phyloP scores from a whole-genome alignment of 1,140 invertebrate genomes.

The Rhopalosiphum maidis region DNA sequence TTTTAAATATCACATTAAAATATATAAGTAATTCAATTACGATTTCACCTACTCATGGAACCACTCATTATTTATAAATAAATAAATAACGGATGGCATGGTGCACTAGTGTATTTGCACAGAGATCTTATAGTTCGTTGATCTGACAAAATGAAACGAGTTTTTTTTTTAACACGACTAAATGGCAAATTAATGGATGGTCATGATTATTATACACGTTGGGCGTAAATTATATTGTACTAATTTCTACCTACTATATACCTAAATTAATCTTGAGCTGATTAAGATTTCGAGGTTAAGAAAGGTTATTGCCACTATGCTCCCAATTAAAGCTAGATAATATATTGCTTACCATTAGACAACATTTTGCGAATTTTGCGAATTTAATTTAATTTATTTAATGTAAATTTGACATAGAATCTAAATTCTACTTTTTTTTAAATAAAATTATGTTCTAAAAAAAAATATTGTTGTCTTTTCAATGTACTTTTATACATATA shows the following conservation, averaged over 20 bases:
- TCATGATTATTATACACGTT: neutral
- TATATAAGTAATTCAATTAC: neutral
- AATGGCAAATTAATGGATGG: neutral
- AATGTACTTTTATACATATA: neutral
- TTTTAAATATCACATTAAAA: too few relatives aligned
- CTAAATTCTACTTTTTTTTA: neutral
- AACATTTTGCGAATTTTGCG: neutral
- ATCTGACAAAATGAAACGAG: conserved; percentile 11
- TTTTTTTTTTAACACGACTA: neutral
- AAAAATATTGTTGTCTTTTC: neutral
- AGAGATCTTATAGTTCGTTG: neutral
- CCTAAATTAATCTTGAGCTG: neutral
- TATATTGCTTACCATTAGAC: neutral
- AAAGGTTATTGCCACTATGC: conserved; percentile 42
- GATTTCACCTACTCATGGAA: too few relatives aligned
- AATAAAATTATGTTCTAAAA: neutral
- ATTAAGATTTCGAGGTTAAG: neutral
- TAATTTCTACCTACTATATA: neutral
- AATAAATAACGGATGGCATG: neutral
- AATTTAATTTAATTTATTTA: neutral
- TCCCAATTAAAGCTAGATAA: neutral
- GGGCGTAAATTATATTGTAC: neutral
- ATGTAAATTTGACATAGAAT: neutral
- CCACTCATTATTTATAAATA: neutral
- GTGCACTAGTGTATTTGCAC: neutral